These are phyloP conservation scores for Bursaphelenchus okinawaensis DNA, from an alignment of 2,888 invertebrate genomes.

Conservation along the genomic window DNA sequence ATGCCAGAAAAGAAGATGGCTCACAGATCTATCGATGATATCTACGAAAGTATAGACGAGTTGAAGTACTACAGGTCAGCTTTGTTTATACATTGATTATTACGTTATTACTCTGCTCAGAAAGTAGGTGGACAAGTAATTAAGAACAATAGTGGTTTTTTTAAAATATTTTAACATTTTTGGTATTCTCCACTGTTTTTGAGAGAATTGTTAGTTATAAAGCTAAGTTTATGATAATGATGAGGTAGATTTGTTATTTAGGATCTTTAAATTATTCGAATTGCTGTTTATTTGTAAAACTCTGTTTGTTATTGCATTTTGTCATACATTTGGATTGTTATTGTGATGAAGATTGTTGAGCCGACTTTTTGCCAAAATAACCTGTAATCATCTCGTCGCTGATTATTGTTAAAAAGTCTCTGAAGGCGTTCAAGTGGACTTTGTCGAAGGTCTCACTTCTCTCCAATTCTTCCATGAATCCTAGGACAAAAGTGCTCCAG, in stretches of 20 bases:
- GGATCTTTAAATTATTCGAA: too few species aligned
- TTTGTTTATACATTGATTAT: conserved; percentile 60
- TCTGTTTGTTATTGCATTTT: neutral
- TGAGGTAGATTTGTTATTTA: too few species aligned
- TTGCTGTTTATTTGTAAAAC: too few species aligned
- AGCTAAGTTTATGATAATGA: too few species aligned
- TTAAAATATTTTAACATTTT: too few species aligned
- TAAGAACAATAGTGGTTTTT: too few species aligned
- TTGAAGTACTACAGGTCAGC: conserved; percentile 71
- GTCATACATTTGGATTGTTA: neutral
- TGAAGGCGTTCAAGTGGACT: conserved; percentile 9
- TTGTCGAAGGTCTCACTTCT: conserved; percentile 4
- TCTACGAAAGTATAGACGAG: conserved; percentile 78
- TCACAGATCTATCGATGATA: conserved; percentile 69
- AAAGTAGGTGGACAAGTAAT: too few species aligned
- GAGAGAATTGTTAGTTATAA: too few species aligned
- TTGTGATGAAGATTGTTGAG: neutral
- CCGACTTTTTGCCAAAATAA: neutral
- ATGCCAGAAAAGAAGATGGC: conserved; percentile 55
- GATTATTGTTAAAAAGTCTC: neutral
- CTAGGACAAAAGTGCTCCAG: conserved; percentile 6
- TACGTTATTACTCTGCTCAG: neutral
- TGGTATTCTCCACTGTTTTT: too few species aligned
- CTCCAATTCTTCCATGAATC: conserved; percentile 11
- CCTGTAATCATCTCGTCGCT: conserved; percentile 8